phyloP scores from a whole-genome alignment of 1,140 invertebrate genomes.

The Drosophila sp. region DNA sequence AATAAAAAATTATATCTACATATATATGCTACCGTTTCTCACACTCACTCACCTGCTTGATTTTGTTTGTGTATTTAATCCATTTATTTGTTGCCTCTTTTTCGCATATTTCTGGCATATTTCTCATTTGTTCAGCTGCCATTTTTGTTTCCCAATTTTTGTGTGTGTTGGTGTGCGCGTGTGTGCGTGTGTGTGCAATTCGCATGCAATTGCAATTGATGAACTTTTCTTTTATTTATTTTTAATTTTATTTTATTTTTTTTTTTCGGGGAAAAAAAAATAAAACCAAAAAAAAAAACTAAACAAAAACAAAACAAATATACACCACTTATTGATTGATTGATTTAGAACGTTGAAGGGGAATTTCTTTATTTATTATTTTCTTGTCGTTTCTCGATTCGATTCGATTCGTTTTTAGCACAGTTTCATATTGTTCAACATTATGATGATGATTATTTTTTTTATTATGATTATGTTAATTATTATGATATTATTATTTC shows the following conservation, averaged over 20 bases:
- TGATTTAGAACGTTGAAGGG: not conserved
- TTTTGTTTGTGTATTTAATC: slow-evolving; percentile 58
- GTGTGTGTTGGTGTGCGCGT: slow-evolving; percentile 16
- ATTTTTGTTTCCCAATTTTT: slow-evolving; percentile 31
- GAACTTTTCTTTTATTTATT: slow-evolving; percentile 2
- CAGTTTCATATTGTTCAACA: not conserved
- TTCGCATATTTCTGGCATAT: slow-evolving; percentile 55
- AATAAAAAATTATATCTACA: slow-evolving; percentile 32
- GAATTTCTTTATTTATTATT: too few species aligned
- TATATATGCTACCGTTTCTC: slow-evolving; percentile 20
- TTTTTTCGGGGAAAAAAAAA: not conserved
- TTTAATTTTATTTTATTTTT: not conserved
- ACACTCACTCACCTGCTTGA: slow-evolving; percentile 75
- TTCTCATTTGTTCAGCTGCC: slow-evolving; percentile 44
- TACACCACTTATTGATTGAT: not conserved
- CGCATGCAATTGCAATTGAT: slow-evolving; percentile 2
- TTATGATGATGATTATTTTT: slow-evolving; percentile 16
- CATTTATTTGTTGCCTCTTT: slow-evolving; percentile 66
- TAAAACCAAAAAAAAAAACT: not conserved
- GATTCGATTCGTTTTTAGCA: not conserved
- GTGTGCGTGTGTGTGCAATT: slow-evolving; percentile 17
- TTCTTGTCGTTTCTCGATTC: too few species aligned
- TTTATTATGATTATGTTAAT: slow-evolving; percentile 12
- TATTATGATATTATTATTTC: slow-evolving; percentile 1
- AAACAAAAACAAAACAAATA: not conserved